Base-by-base conservation (phyloP, 1,140 invertebrate species). In the Drosophila insularis region DNA sequence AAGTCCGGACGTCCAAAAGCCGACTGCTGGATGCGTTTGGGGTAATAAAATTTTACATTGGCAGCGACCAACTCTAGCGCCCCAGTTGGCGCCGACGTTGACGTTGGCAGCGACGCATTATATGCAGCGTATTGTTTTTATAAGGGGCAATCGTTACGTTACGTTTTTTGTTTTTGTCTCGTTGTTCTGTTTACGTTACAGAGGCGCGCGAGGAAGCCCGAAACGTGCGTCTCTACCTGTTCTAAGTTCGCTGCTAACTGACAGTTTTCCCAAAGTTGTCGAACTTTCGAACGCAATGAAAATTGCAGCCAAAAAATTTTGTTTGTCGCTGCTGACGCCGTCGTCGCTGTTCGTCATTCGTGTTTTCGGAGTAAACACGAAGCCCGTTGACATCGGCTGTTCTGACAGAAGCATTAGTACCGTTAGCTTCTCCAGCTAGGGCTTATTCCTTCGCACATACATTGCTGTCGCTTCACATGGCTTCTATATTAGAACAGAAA, bases 171-270 rank as follows among this genome's bases (percentile, higher is more conserved):
- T 63, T 54, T 56, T n/a, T 58, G 55, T 63, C 14, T 58, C 10
- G 35, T 53, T 53, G 31, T 46, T 63, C 46, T 63, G 68, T 60
- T 50, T 43, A 40, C 55, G 71, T 39, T 32, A 63, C 53, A 39
- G 46, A 63, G 43, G 50, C 50, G 54, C 55, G 54, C 55, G 62
- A 81, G 73, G 78, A 72, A 79, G 67, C 68, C 75, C 68, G 77
- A 77, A 86, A 81, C 80, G 86, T 87, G 84, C 85, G 91, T 92
- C 91, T 91, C 90, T 92, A 92, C 91, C 91, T 92, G 91, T 91
- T 87, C 91, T 82, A 92, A 92, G 91, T 92, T 92, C 91, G 81
- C 87, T 90, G 85, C 87, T 80, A 92, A 92, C 91, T 92, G 91
- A 90, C 91, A 92, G 81, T 92, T 92, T 92, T 91, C 79, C 76